Evolutionary conservation across 2,797 vertebrate species (phyloP).

Genomic region (Semotilus atromaculatus): DNA sequence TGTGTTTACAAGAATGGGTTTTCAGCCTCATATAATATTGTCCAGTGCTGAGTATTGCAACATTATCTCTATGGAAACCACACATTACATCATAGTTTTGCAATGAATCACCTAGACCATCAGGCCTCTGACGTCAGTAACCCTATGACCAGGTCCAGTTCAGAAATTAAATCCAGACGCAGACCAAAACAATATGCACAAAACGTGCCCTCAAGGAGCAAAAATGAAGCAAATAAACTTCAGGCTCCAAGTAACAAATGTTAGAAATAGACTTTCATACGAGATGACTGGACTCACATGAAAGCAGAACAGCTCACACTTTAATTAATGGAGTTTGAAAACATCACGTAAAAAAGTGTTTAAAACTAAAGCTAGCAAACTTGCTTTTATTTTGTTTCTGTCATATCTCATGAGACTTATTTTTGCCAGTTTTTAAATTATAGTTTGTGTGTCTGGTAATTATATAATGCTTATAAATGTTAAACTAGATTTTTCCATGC

Average conservation of each 20-base stretch:
- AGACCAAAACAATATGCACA: constrained; percentile 41
- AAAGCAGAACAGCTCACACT: constrained; percentile 17
- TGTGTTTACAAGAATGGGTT: background rate
- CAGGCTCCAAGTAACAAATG: constrained; percentile 25
- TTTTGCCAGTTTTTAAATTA: constrained; percentile 13
- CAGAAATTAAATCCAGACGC: constrained; percentile 51
- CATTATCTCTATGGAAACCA: constrained; percentile 31
- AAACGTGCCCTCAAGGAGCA: constrained; percentile 22
- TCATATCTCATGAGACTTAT: background rate
- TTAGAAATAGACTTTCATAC: constrained; percentile 12
- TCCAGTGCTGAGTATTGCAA: constrained; percentile 33
- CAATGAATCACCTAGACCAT: constrained; percentile 29
- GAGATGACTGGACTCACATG: constrained; percentile 4
- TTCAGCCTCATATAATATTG: constrained; percentile 22
- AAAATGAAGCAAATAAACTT: constrained; percentile 31
- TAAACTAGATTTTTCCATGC: background rate
- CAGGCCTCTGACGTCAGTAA: constrained; percentile 46
- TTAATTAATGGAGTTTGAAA: constrained; percentile 7
- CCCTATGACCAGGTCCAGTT: constrained; percentile 38
- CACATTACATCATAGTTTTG: constrained; percentile 42
- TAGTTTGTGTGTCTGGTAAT: background rate
- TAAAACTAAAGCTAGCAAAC: constrained; percentile 13
- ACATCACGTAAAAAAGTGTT: constrained; percentile 27
- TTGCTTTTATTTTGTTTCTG: background rate
- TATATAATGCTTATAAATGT: background rate